Conservation (phyloP, 2,113 vertebrate genomes). For the Cryptotis parvus region DNA sequence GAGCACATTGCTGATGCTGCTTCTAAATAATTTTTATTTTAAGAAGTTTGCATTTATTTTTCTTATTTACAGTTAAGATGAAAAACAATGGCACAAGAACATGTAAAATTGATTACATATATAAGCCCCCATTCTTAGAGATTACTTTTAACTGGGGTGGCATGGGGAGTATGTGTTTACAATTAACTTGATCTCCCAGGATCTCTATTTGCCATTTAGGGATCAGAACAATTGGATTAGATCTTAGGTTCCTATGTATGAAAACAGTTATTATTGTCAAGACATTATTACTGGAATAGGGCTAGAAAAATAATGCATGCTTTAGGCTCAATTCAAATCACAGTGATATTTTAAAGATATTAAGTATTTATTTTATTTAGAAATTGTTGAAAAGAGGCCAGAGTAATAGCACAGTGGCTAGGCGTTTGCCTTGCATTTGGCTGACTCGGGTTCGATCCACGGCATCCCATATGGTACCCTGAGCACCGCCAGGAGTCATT, state of each 20-base stretch:
- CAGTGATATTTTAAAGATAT: background rate
- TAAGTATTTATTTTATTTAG: background rate
- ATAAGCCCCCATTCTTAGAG: background rate
- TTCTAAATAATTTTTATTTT: background rate
- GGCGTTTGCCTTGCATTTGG: too few relatives aligned
- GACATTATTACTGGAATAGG: background rate
- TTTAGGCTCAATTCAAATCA: background rate
- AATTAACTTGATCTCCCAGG: background rate
- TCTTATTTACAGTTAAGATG: too few relatives aligned
- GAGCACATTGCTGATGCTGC: background rate
- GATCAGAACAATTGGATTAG: background rate
- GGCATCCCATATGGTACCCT: too few relatives aligned
- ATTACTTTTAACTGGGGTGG: background rate
- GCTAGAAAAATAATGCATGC: too few relatives aligned
- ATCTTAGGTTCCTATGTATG: background rate
- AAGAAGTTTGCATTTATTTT: background rate
- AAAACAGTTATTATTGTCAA: background rate
- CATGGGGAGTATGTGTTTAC: background rate
- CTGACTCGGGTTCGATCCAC: too few relatives aligned
- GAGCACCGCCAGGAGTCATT: too few relatives aligned
- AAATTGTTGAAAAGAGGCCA: too few relatives aligned
- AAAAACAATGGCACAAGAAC: too few relatives aligned
- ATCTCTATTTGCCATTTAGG: background rate
- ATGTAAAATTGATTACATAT: too few relatives aligned
- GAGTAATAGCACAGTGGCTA: too few relatives aligned